Percentiles rank a stretch among this genome's conserved stretches.
phyloP scores from a whole-genome alignment of 1,140 invertebrate species.

The Apocrypta bakeri region DNA sequence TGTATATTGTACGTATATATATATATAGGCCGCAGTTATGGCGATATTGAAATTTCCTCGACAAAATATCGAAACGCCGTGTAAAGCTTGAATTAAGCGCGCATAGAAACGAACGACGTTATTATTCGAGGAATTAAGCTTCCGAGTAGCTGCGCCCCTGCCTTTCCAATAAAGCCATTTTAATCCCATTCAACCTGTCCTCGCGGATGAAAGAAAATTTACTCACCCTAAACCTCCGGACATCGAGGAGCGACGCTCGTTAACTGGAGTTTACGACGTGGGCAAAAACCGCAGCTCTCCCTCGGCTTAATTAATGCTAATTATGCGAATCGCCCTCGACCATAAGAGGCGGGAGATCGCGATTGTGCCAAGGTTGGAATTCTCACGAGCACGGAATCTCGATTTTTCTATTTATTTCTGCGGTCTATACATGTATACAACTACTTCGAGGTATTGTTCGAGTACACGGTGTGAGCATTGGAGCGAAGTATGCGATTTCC shows the following conservation, averaged over 20 bases:
- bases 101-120: conserved; percentile 13
- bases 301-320: not conserved
- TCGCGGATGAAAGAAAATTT: not conserved
- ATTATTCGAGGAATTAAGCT: conserved; percentile 12
- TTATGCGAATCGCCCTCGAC: not conserved
- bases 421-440: too few relatives aligned
- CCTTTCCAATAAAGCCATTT: not conserved
- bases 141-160: not conserved
- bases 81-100: conserved; percentile 1
- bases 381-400: not conserved
- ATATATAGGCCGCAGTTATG: not conserved
- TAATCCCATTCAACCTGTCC: not conserved
- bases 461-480: too few relatives aligned
- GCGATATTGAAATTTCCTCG: conserved; percentile 13
- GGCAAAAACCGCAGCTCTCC: not conserved
- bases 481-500: too few relatives aligned
- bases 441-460: too few relatives aligned
- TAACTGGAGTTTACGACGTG: not conserved
- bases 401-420: too few relatives aligned
- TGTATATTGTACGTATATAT: too few relatives aligned
- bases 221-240: not conserved
- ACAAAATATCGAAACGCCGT: not conserved
- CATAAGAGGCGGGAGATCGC: not conserved
- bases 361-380: not conserved
- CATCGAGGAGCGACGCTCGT: not conserved